phyloP scores from a whole-genome alignment of 2,888 invertebrate genomes.

The Cecidostiba fungosa region DNA sequence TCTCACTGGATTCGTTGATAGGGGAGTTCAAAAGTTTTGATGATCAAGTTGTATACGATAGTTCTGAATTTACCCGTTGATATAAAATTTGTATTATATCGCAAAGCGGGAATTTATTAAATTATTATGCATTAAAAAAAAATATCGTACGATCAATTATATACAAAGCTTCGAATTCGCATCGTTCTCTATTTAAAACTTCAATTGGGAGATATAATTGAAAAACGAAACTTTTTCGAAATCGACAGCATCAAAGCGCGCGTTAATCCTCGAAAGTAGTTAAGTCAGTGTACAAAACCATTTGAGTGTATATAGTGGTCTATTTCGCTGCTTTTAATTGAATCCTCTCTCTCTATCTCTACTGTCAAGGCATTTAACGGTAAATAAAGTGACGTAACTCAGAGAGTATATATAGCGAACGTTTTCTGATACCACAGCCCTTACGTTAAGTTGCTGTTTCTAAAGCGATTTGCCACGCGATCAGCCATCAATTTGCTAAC shows the following conservation, averaged over 20 bases:
- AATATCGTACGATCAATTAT: too few relatives aligned
- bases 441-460: neutral
- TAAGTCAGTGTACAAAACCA: neutral
- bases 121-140: too few relatives aligned
- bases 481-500: constrained; percentile 42
- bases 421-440: neutral
- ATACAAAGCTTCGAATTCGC: too few relatives aligned
- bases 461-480: constrained; percentile 21
- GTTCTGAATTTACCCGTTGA: too few relatives aligned
- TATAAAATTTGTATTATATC: too few relatives aligned
- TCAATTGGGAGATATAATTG: too few relatives aligned
- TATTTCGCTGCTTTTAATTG: constrained; percentile 2
- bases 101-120: too few relatives aligned
- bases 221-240: too few relatives aligned
- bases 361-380: neutral
- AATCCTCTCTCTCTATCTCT: neutral
- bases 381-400: neutral
- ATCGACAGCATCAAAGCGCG: too few relatives aligned
- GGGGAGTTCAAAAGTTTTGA: too few relatives aligned
- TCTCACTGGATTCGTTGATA: neutral
- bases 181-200: too few relatives aligned
- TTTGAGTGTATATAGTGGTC: neutral
- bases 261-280: neutral
- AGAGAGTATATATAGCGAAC: neutral
- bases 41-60: too few relatives aligned